Base-by-base conservation (phyloP, 2,113 vertebrate species). In the Oenanthe melanoleuca region DNA sequence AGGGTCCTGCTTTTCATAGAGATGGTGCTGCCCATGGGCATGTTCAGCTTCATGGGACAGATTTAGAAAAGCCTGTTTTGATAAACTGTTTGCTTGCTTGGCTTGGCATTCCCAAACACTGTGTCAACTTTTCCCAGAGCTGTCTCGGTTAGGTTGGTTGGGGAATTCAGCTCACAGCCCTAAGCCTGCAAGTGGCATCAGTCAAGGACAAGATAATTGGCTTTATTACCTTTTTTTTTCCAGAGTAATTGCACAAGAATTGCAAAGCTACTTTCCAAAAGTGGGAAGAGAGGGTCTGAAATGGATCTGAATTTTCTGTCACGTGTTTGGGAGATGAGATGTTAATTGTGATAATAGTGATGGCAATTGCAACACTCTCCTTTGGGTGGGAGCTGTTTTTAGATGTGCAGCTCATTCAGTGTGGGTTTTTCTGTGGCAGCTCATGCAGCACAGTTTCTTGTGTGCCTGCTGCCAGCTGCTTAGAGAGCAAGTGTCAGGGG, bases 11-110 rank as follows among this genome's bases (percentile, higher is more conserved):
- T 37, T 89, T 66, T 38, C 74, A 13, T 33, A 52, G 40, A 45
- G 65, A 12, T 47, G 31, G 17, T 4, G 2, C 44, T 80, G 42
- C 33, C 79, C 38, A 9, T 17, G 2, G 50, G 64, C 74, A 92
- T 71, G 23, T 78, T 93, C 63, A 80, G 47, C 56, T 88, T 86
- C 53, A 9, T 23, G 49, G 40, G 45, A 57, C 67, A 45, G 28
- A 93, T 80, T 92, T 88, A 90, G 72, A 92, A 84, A 88, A 90
- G 81, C 26, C 63, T 96, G 67, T 96, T 93, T 93, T 85, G 88
- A 80, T 73, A 70, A 80, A 82, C 52, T 72, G 29, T 4, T 84
- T 92, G 26, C 55, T 87, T 79, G 73, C 63, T 92, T 88, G 66
- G 49, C 45, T 95, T 93, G 88, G 50, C 45, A n/a, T 92, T 92